phyloP scores from a whole-genome alignment of 2,797 vertebrate genomes.

The Danionella dracula region DNA sequence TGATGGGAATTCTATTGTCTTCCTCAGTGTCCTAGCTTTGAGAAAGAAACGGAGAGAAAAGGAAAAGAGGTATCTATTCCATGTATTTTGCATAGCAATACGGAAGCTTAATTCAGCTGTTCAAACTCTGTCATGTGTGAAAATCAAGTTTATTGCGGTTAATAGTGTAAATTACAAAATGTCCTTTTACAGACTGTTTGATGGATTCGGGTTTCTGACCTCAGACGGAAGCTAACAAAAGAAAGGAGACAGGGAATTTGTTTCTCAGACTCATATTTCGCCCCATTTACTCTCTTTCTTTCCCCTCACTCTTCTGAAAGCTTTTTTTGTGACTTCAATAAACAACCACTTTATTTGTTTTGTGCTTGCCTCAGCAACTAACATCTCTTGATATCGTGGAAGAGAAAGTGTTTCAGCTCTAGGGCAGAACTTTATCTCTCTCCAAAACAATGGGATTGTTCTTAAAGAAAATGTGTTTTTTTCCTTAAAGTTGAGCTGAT shows the following conservation, averaged over 20 bases:
- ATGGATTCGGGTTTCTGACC: conserved; percentile 39
- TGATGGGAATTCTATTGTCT: no score
- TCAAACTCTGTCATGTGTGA: conserved; percentile 12
- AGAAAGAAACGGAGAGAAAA: background rate
- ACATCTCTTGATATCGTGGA: background rate
- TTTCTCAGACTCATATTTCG: conserved; percentile 43
- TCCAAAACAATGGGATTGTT: conserved; percentile 36
- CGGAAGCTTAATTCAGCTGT: conserved; percentile 30
- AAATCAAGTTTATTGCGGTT: conserved; percentile 32
- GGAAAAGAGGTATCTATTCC: conserved; percentile 24
- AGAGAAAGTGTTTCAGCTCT: background rate
- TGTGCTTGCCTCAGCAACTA: background rate
- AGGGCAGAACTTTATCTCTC: conserved; percentile 5
- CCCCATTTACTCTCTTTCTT: conserved; percentile 15
- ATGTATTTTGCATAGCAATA: conserved; percentile 1
- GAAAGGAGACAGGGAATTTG: conserved; percentile 38
- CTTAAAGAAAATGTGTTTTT: conserved; percentile 19
- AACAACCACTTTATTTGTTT: conserved; percentile 18
- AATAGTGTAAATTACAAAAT: conserved; percentile 36
- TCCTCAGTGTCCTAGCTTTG: no score
- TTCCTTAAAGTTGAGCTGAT: conserved; percentile 30
- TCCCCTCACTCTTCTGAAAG: conserved; percentile 4
- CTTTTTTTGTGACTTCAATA: conserved; percentile 10
- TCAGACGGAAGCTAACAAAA: conserved; percentile 36
- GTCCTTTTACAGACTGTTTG: conserved; percentile 12